Conservation (phyloP, 2,888 invertebrate genomes). For the Maniola hyperantus region DNA sequence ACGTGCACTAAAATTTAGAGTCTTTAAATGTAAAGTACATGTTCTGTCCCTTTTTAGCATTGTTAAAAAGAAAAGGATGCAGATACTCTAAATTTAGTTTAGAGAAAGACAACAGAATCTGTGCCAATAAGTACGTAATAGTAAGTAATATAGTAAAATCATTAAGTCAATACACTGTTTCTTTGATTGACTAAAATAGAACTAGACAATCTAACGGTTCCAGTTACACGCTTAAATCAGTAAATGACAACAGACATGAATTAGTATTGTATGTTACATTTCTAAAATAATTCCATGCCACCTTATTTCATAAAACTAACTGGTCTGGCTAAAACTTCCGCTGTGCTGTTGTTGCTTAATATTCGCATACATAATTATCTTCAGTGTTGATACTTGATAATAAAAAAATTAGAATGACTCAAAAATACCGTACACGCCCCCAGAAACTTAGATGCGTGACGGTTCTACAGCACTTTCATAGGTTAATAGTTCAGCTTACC, state of each 20-base stretch:
- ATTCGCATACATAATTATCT: constrained; percentile 1
- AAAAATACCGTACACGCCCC: constrained; percentile 41
- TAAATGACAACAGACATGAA: too few relatives aligned
- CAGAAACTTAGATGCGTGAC: constrained; percentile 32
- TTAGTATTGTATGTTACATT: too few relatives aligned
- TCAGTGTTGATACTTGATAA: background rate
- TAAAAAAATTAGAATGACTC: constrained; percentile 26
- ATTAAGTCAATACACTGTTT: background rate
- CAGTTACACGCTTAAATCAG: too few relatives aligned
- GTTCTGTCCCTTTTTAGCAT: too few relatives aligned
- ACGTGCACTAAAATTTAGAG: too few relatives aligned
- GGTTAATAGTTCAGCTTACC: constrained; percentile 83
- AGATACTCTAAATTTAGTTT: too few relatives aligned
- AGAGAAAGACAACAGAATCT: too few relatives aligned
- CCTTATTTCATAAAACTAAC: background rate
- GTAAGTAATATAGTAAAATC: too few relatives aligned
- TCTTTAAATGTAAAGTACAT: too few relatives aligned
- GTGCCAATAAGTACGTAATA: too few relatives aligned
- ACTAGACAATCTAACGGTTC: background rate
- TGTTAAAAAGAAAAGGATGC: too few relatives aligned
- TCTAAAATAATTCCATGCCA: background rate
- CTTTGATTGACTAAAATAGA: background rate
- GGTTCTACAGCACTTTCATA: constrained; percentile 18
- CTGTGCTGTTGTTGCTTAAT: background rate
- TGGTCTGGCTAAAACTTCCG: background rate